Evolutionary conservation across 2,888 invertebrate species (phyloP), one percentile per base, ranked within the genome.

Genomic region (Drosophila pegasa): DNA sequence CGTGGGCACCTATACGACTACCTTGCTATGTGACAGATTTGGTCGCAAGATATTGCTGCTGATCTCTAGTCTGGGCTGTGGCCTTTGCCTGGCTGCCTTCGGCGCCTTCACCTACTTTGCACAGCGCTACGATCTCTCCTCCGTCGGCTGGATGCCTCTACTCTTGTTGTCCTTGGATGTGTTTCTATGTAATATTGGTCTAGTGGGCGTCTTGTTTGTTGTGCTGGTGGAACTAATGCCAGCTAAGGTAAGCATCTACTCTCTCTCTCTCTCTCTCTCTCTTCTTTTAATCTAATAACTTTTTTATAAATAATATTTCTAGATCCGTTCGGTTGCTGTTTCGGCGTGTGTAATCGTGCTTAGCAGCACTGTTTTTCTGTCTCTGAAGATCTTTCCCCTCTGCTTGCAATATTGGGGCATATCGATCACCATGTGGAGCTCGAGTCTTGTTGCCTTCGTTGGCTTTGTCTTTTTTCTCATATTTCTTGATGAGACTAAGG

Each of bases 231-330:
- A 91, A 67, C 56, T 88, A 0, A 75, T 91, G 50, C 91, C 90
- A 12, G 54, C 76, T 8, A 88, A 89, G 86, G 92, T 92, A 43
- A n/a, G n/a, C n/a, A n/a, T n/a, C n/a, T n/a, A n/a, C n/a, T n/a
- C n/a, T n/a, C n/a, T n/a, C n/a, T n/a, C n/a, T n/a, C n/a, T n/a
- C n/a, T n/a, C n/a, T n/a, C n/a, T n/a, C n/a, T n/a, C n/a, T n/a
- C n/a, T n/a, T n/a, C n/a, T n/a, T n/a, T n/a, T n/a, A n/a, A n/a
- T n/a, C n/a, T n/a, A n/a, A n/a, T n/a, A n/a, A n/a, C n/a, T n/a
- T n/a, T n/a, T n/a, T n/a, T n/a, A n/a, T n/a, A n/a, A n/a, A n/a
- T n/a, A n/a, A 22, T 22, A 7, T 10, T 20, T 22, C 75, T 48
- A 92, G 90, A 87, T 91, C 33, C 87, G 91, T 5, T 83, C 89